phyloP scores from a whole-genome alignment of 2,888 invertebrate genomes.

The Xestia xanthographa region DNA sequence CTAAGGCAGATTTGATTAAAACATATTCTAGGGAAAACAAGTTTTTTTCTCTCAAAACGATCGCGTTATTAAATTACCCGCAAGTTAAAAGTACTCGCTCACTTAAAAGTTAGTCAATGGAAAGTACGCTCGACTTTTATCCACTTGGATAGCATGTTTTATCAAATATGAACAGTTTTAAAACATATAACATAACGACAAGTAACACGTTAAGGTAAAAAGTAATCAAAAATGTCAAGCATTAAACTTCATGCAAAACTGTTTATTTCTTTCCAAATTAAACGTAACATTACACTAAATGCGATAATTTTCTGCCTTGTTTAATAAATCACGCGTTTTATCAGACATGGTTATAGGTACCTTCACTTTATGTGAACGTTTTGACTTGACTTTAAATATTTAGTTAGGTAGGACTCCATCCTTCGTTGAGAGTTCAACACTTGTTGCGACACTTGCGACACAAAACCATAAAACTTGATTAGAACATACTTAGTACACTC shows the following conservation, averaged over 20 bases:
- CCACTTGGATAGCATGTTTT: not conserved
- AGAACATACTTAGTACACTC: constrained; percentile 59
- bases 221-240: constrained; percentile 21
- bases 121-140: not conserved
- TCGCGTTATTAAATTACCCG: not conserved
- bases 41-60: not conserved
- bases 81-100: constrained; percentile 3
- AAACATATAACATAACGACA: not conserved
- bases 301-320: constrained; percentile 37
- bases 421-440: constrained; percentile 45
- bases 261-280: constrained; percentile 27
- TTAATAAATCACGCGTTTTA: constrained; percentile 28
- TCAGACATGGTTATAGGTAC: constrained; percentile 16
- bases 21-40: not conserved
- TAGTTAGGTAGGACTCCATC: constrained; percentile 1
- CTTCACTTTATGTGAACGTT: constrained; percentile 7
- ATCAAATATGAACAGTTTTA: not conserved
- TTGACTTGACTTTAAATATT: constrained; percentile 7
- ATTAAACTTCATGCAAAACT: constrained; percentile 20
- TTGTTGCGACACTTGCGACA: constrained; percentile 68
- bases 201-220: constrained; percentile 3
- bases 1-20: too few relatives aligned
- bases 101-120: not conserved
- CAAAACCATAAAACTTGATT: constrained; percentile 58
- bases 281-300: constrained; percentile 37